Percentiles rank a stretch among this genome's conserved stretches.
Conservation (phyloP, 2,113 vertebrate genomes). For the Psittacus erithacus region DNA sequence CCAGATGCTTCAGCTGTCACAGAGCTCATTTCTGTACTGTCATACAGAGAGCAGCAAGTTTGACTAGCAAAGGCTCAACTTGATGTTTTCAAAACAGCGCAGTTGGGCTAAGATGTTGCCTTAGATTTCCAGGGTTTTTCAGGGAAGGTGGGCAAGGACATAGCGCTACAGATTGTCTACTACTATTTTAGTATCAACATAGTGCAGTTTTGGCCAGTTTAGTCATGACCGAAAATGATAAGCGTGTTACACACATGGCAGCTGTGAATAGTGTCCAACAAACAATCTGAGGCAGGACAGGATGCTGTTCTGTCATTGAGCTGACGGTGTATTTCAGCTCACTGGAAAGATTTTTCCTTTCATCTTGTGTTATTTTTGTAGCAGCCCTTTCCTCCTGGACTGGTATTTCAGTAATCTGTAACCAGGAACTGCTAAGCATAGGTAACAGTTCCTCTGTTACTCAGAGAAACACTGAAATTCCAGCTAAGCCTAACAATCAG, state of each 20-base stretch:
- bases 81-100: background rate
- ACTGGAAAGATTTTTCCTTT: background rate
- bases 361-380: background rate
- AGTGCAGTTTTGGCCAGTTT: background rate
- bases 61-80: background rate
- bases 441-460: background rate
- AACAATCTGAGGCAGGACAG: background rate
- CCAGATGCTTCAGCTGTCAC: background rate
- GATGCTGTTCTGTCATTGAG: background rate
- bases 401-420: background rate
- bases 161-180: background rate
- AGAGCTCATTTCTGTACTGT: background rate
- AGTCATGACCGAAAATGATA: background rate
- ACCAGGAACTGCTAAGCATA: background rate
- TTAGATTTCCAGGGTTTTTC: conserved; percentile 1
- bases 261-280: background rate
- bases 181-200: background rate
- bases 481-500: background rate
- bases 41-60: background rate
- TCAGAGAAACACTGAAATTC: background rate
- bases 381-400: background rate
- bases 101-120: background rate
- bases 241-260: background rate
- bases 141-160: background rate
- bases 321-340: background rate